A percentile compares a stretch with the other conserved stretches of the same genome.
Evolutionary conservation across 2,113 vertebrate species (phyloP).

Genomic region (Colius striatus): DNA sequence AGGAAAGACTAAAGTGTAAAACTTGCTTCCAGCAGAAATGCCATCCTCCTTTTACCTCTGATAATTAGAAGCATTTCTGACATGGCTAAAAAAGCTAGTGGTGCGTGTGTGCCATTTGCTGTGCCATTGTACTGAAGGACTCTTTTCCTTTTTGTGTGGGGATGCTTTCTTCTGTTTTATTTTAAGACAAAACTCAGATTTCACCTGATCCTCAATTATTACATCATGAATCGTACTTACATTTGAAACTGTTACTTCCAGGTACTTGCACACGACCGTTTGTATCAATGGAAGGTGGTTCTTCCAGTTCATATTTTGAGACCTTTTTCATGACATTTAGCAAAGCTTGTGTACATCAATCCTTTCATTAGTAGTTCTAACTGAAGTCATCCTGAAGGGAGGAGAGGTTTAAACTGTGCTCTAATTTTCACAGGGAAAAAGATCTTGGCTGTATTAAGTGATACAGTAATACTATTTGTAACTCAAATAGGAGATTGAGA

Average conservation of each 20-base stretch:
- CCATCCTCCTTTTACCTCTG: conserved; percentile 37
- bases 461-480: background rate
- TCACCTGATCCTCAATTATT: background rate
- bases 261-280: background rate
- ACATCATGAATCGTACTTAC: background rate
- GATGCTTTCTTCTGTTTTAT: background rate
- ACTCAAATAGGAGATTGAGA: background rate
- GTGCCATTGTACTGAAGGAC: background rate
- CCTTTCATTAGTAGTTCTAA: background rate
- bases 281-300: background rate
- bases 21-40: conserved; percentile 60
- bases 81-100: conserved; percentile 1
- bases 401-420: background rate
- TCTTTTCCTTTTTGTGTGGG: background rate
- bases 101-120: conserved; percentile 15
- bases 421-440: background rate
- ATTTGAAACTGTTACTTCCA: background rate
- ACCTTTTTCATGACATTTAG: background rate
- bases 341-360: background rate
- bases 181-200: background rate
- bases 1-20: conserved; percentile 50
- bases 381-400: background rate
- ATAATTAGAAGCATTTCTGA: conserved; percentile 61
- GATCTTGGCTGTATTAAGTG: background rate
- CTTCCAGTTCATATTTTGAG: background rate